phyloP scores from a whole-genome alignment of 2,113 vertebrate genomes.

The Chloroceryle aenea region DNA sequence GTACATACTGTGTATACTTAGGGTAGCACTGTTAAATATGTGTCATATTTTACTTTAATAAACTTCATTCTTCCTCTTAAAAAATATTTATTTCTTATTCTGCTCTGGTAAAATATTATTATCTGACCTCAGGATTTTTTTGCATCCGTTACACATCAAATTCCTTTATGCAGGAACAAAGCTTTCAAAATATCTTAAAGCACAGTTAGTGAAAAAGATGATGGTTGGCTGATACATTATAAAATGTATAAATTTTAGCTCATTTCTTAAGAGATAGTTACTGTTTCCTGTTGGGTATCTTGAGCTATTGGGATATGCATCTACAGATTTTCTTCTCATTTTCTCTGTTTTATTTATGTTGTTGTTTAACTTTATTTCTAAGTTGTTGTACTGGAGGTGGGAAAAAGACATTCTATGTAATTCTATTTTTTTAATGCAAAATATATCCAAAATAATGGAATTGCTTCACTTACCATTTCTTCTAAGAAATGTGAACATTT shows the following conservation, averaged over 20 bases:
- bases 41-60: background rate
- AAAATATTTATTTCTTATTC: background rate
- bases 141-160: background rate
- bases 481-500: background rate
- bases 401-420: background rate
- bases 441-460: background rate
- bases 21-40: no score
- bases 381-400: background rate
- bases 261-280: background rate
- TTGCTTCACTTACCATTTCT: background rate
- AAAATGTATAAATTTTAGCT: background rate
- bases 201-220: background rate
- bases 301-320: background rate
- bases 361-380: background rate
- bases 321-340: background rate
- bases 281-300: background rate
- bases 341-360: background rate
- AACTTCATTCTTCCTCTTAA: background rate
- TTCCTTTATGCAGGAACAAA: background rate
- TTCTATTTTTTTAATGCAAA: background rate
- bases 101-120: background rate
- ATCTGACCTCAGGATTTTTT: fast-evolving
- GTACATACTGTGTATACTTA: no score
- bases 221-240: background rate
- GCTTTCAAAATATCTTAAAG: background rate